A percentile compares a stretch with the other conserved stretches of the same genome.
These are phyloP conservation scores for Omphaloscelis lunosa DNA, from an alignment of 2,888 invertebrate species.

Conservation along the genomic window DNA sequence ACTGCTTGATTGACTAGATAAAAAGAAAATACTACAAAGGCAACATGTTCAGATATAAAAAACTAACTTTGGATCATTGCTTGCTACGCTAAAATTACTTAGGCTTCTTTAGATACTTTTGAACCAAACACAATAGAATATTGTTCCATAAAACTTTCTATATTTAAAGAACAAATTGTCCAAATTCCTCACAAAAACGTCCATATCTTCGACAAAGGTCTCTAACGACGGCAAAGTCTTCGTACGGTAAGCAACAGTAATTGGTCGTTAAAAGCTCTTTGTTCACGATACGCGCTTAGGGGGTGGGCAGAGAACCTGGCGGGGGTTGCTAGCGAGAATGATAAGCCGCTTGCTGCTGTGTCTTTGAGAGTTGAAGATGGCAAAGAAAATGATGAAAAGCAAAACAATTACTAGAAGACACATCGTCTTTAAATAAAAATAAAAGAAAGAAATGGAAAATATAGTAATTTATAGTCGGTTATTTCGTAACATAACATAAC, in stretches of 20 bases:
- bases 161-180: constrained; percentile 24
- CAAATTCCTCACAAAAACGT: constrained; percentile 21
- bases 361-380: constrained; percentile 12
- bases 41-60: not conserved
- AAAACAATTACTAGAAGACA: constrained; percentile 15
- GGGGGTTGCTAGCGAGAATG: not conserved
- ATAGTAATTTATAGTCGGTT: not conserved
- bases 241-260: constrained; percentile 48
- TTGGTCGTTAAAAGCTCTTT: constrained; percentile 65
- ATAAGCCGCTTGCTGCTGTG: constrained; percentile 20
- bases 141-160: not conserved
- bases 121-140: not conserved
- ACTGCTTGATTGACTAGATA: not conserved
- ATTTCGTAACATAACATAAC: too few relatives aligned
- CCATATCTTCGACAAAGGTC: constrained; percentile 34
- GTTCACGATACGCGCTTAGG: constrained; percentile 31
- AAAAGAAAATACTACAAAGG: not conserved
- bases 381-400: constrained; percentile 20
- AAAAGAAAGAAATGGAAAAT: constrained; percentile 1
- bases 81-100: not conserved
- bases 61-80: not conserved
- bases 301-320: constrained; percentile 14
- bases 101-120: not conserved
- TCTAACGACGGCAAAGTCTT: constrained; percentile 46
- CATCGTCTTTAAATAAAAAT: not conserved